A percentile compares a stretch with the other conserved stretches of the same genome.
Conservation (phyloP, 2,888 invertebrate species). For the Zonitis immaculata region DNA sequence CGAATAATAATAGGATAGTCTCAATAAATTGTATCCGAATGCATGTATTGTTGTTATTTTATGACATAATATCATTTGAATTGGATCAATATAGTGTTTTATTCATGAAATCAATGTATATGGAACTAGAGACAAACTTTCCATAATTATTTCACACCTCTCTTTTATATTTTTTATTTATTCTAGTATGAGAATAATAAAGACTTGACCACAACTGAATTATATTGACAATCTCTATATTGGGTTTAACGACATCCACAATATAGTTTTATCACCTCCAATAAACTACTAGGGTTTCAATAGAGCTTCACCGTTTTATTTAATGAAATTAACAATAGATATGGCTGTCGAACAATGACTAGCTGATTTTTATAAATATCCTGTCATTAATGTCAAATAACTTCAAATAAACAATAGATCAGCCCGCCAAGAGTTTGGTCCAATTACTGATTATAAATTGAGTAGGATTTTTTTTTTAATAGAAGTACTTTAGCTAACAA, state of each 20-base stretch:
- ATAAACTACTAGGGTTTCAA: neutral
- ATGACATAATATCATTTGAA: neutral
- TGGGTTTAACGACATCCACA: slow-evolving; percentile 1
- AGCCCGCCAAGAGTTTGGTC: too few relatives aligned
- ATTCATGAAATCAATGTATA: neutral
- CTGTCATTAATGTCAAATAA: too few relatives aligned
- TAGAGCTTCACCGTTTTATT: neutral
- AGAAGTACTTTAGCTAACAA: too few relatives aligned
- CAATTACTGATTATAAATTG: too few relatives aligned
- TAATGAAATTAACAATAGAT: neutral
- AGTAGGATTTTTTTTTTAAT: too few relatives aligned
- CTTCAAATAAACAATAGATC: too few relatives aligned
- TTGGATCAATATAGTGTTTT: neutral
- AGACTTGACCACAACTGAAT: neutral
- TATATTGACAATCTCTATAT: neutral
- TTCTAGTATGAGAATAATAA: neutral
- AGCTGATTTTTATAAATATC: neutral
- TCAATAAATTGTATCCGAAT: neutral
- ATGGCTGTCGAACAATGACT: neutral
- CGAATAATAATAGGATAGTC: too few relatives aligned
- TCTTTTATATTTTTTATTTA: too few relatives aligned
- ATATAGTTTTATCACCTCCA: neutral
- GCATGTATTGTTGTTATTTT: neutral
- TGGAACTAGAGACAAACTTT: neutral
- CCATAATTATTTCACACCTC: neutral